Conservation (phyloP, 1,140 invertebrate species). For the Caenorhabditis briggsae region DNA sequence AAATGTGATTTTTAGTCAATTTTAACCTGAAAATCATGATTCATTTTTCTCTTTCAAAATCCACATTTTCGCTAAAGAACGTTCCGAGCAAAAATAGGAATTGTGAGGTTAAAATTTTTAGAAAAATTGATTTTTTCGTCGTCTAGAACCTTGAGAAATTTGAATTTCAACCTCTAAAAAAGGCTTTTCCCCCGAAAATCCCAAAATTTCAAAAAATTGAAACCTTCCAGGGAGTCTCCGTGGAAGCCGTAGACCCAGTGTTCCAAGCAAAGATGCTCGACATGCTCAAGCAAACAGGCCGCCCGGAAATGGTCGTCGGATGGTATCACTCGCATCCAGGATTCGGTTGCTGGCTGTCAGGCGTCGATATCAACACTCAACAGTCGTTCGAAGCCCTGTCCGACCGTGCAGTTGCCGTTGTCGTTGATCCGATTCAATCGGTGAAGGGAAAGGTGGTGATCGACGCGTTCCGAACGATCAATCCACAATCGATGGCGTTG, state of each 20-base stretch:
- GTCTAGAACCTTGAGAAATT: too few relatives aligned
- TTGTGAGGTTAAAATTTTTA: too few relatives aligned
- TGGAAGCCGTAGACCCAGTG: conserved; percentile 99
- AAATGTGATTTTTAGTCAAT: too few relatives aligned
- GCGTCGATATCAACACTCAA: conserved; percentile 98
- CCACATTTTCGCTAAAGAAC: too few relatives aligned
- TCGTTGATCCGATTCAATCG: conserved; percentile 63
- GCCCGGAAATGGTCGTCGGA: conserved; percentile 99
- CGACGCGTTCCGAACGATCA: conserved; percentile 86
- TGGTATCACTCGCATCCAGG: conserved; percentile 99
- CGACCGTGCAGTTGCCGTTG: conserved; percentile 59
- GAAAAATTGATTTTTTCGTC: too few relatives aligned
- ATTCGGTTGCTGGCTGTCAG: conserved; percentile 99
- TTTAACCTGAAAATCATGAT: too few relatives aligned
- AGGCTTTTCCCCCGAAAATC: conserved; percentile 43
- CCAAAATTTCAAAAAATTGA: conserved; percentile 33
- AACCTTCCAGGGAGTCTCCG: conserved; percentile 88
- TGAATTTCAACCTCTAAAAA: too few relatives aligned
- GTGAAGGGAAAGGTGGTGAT: conserved; percentile 79
- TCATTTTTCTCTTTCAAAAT: too few relatives aligned
- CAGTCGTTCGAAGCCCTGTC: conserved; percentile 51
- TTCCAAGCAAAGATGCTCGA: conserved; percentile 99
- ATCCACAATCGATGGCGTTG: conserved; percentile 98
- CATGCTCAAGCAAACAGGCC: conserved; percentile 98
- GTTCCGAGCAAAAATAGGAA: too few relatives aligned